Evolutionary conservation across 2,797 vertebrate species (phyloP).

Genomic region (Tolypeutes matacus): DNA sequence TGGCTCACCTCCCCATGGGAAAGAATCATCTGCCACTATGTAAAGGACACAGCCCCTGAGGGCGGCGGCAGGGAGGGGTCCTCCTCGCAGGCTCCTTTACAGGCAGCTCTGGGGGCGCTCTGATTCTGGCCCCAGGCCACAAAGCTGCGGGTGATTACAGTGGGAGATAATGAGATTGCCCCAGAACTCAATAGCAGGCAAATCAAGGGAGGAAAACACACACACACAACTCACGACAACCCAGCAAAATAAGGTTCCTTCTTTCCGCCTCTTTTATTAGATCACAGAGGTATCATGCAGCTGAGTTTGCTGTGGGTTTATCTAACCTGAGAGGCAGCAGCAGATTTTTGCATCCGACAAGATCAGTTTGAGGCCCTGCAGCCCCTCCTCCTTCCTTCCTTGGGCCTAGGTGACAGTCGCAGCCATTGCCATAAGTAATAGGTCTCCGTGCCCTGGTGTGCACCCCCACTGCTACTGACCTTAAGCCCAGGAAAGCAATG

Average conservation of each 20-base stretch:
- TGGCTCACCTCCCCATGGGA: constrained; percentile 61
- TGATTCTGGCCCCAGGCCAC: constrained; percentile 70
- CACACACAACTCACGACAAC: not conserved
- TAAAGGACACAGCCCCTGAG: constrained; percentile 25
- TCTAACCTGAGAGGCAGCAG: constrained; percentile 52
- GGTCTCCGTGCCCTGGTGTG: not conserved
- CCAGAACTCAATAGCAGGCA: constrained; percentile 56
- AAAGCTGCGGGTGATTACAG: constrained; percentile 80
- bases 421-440: not conserved
- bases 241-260: constrained; percentile 67
- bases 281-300: constrained; percentile 57
- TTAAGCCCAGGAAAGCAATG: not conserved
- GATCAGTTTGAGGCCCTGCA: not conserved
- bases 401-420: not conserved
- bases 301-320: constrained; percentile 61
- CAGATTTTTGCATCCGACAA: constrained; percentile 38
- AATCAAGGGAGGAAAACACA: constrained; percentile 25
- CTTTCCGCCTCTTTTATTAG: constrained; percentile 75
- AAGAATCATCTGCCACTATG: constrained; percentile 52
- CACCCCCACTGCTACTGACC: not conserved
- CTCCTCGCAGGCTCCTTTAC: not conserved
- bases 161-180: constrained; percentile 58
- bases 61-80: not conserved
- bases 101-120: not conserved
- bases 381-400: not conserved